These are phyloP conservation scores for Scopus umbretta DNA, from an alignment of 2,113 vertebrate genomes.

Conservation along the genomic window DNA sequence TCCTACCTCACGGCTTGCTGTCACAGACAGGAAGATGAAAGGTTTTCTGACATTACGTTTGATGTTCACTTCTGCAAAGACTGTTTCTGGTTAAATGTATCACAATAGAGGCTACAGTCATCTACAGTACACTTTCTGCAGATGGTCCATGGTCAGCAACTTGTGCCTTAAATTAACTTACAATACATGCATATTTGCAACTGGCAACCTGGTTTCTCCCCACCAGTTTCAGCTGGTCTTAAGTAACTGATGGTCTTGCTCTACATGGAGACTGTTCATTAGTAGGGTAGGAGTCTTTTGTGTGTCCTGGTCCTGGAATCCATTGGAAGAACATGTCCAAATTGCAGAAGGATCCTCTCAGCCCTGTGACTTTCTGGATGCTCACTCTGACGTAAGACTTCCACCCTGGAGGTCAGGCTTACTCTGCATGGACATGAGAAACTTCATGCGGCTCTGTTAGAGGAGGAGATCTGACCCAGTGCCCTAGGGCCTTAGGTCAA, in stretches of 20 bases:
- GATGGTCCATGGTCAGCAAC: neutral
- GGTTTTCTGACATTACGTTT: neutral
- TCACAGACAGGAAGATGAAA: neutral
- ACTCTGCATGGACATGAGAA: neutral
- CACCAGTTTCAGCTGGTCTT: neutral
- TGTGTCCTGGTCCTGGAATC: neutral
- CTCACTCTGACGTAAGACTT: neutral
- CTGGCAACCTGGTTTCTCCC: neutral
- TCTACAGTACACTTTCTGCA: neutral
- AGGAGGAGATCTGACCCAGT: neutral
- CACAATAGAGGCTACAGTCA: neutral
- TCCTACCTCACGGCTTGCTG: neutral
- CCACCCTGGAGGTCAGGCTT: neutral
- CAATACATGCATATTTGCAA: neutral
- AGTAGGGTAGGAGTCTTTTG: neutral
- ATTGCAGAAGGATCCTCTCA: neutral
- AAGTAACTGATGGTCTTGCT: neutral
- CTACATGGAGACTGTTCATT: rapidly evolving
- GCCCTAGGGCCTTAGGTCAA: neutral
- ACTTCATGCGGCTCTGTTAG: neutral
- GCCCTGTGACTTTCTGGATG: neutral
- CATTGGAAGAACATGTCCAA: neutral
- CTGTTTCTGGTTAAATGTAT: neutral
- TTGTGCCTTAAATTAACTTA: neutral
- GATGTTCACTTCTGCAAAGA: neutral